Conservation (phyloP, 2,888 invertebrate species). For the Rutpela maculata region DNA sequence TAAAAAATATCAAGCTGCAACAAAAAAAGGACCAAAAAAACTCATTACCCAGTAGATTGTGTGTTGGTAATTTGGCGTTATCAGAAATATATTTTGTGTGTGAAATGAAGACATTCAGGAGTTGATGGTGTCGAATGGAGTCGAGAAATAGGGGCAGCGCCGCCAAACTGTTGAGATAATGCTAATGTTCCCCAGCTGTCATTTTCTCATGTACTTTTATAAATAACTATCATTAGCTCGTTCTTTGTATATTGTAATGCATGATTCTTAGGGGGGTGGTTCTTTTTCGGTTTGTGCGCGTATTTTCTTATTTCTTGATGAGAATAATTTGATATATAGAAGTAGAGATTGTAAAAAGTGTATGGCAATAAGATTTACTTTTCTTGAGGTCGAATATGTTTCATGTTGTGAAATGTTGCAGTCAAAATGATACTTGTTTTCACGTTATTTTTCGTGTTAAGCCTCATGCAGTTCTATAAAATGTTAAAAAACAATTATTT, state of each 20-base stretch:
- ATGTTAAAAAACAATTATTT: no score
- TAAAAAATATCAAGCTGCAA: not conserved
- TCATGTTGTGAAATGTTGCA: no score
- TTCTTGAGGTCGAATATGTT: not conserved
- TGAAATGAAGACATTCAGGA: constrained; percentile 51
- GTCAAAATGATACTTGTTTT: no score
- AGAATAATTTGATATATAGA: constrained; percentile 11
- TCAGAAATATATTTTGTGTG: constrained; percentile 60
- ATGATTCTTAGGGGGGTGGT: constrained; percentile 49
- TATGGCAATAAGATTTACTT: not conserved
- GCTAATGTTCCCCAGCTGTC: constrained; percentile 70
- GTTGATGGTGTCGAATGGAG: constrained; percentile 64
- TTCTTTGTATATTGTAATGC: constrained; percentile 58
- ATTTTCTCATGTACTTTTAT: constrained; percentile 71
- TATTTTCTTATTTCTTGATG: not conserved
- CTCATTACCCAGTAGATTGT: constrained; percentile 1
- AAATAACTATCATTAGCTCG: constrained; percentile 72
- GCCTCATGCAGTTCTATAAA: no score
- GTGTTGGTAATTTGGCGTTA: constrained; percentile 49
- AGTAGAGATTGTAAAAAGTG: not conserved
- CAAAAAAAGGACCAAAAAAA: not conserved
- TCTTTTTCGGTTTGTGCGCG: constrained; percentile 31
- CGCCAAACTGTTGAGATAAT: constrained; percentile 67
- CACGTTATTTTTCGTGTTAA: no score
- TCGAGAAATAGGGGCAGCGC: constrained; percentile 54